These are phyloP conservation scores for Smutsia temminckii DNA, from an alignment of 2,797 vertebrate genomes.

Conservation along the genomic window DNA sequence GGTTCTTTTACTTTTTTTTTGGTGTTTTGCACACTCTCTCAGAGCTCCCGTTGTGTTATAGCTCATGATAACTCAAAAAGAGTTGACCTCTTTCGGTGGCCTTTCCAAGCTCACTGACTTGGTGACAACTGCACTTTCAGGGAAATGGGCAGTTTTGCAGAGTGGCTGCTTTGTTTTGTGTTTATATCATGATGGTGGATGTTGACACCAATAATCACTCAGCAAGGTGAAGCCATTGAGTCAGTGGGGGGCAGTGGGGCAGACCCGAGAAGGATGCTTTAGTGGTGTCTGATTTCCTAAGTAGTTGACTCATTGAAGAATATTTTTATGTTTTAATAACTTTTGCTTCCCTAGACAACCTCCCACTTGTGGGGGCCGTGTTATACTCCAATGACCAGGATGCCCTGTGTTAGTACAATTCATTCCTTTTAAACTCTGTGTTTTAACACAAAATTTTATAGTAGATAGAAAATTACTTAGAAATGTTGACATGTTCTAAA, in stretches of 20 bases:
- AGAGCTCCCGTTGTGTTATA: fast-evolving
- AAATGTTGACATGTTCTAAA: not conserved
- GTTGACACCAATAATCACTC: not conserved
- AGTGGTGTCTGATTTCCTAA: not conserved
- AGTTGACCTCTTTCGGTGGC: not conserved
- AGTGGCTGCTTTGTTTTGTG: not conserved
- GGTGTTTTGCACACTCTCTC: too few relatives aligned
- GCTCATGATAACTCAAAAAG: not conserved
- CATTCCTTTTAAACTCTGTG: not conserved
- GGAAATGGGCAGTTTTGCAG: fast-evolving
- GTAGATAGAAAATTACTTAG: not conserved
- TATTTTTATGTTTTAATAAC: not conserved
- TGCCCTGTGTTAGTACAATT: not conserved
- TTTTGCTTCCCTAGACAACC: not conserved
- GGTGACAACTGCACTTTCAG: not conserved
- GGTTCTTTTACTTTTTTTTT: not conserved
- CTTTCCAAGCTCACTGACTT: not conserved
- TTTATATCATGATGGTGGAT: not conserved
- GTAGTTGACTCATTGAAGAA: not conserved
- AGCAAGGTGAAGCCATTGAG: not conserved
- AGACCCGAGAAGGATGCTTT: not conserved
- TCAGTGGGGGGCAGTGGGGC: not conserved
- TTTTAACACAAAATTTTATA: not conserved
- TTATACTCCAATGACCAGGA: not conserved
- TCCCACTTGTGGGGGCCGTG: not conserved